These are phyloP conservation scores for Gastracanthus pulcherrimus DNA, from an alignment of 2,888 invertebrate genomes.

Conservation along the genomic window DNA sequence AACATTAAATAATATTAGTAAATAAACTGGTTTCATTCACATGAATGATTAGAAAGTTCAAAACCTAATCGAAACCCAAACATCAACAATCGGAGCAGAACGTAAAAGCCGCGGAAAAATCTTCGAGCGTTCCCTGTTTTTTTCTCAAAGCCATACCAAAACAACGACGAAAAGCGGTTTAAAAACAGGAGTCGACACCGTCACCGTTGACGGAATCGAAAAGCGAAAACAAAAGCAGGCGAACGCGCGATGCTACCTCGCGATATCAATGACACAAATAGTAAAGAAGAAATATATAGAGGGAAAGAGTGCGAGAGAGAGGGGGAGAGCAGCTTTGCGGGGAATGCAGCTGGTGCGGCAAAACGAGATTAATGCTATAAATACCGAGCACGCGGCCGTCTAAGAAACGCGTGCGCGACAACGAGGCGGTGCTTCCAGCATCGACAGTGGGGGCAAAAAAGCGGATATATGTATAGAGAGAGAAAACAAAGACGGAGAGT, in stretches of 20 bases:
- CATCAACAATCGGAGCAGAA: not conserved
- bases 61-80: not conserved
- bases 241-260: constrained; percentile 30
- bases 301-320: constrained; percentile 8
- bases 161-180: not conserved
- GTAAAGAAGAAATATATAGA: not conserved
- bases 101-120: not conserved
- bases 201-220: not conserved
- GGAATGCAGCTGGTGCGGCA: constrained; percentile 71
- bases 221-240: constrained; percentile 44
- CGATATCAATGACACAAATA: constrained; percentile 38
- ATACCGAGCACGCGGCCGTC: constrained; percentile 1
- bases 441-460: not conserved
- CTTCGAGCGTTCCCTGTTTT: not conserved
- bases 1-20: no score
- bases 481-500: not conserved
- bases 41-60: not conserved
- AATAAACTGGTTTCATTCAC: no score
- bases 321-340: constrained; percentile 63
- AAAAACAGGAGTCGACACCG: not conserved
- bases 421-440: no score
- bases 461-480: not conserved
- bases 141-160: not conserved
- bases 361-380: constrained; percentile 76
- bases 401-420: not conserved